Conservation (phyloP, 2,888 invertebrate genomes). For the Pogonocherus hispidulus region DNA sequence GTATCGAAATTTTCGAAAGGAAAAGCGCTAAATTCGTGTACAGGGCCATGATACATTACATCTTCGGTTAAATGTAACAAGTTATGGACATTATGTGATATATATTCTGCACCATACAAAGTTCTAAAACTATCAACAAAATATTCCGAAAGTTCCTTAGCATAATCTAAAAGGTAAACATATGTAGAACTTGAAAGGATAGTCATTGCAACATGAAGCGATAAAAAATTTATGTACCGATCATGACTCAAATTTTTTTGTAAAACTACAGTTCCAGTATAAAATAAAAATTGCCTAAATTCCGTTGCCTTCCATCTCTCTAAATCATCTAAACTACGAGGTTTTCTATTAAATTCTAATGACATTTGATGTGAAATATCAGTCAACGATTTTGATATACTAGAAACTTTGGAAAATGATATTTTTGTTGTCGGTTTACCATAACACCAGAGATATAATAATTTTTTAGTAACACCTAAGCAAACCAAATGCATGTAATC, state of each 20-base stretch:
- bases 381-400: background rate
- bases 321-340: conserved; percentile 9
- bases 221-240: conserved; percentile 1
- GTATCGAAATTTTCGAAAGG: conserved; percentile 15
- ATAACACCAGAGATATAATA: conserved; percentile 34
- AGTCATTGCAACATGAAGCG: background rate
- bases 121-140: conserved; percentile 46
- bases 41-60: background rate
- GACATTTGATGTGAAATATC: conserved; percentile 4
- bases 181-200: conserved; percentile 16
- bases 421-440: conserved; percentile 31
- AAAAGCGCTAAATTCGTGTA: conserved; percentile 2
- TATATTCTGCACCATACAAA: conserved; percentile 46
- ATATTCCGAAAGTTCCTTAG: conserved; percentile 37
- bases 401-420: background rate
- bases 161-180: conserved; percentile 34
- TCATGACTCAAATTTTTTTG: background rate
- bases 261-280: conserved; percentile 24
- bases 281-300: conserved; percentile 29
- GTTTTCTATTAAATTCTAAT: conserved; percentile 29
- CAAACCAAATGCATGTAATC: conserved; percentile 36
- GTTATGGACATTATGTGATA: conserved; percentile 53
- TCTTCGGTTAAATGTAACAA: conserved; percentile 42
- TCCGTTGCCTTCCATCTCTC: conserved; percentile 35
- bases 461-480: conserved; percentile 33